These are phyloP conservation scores for Oryzias javanicus DNA, from an alignment of 2,113 vertebrate species.

Conservation along the genomic window DNA sequence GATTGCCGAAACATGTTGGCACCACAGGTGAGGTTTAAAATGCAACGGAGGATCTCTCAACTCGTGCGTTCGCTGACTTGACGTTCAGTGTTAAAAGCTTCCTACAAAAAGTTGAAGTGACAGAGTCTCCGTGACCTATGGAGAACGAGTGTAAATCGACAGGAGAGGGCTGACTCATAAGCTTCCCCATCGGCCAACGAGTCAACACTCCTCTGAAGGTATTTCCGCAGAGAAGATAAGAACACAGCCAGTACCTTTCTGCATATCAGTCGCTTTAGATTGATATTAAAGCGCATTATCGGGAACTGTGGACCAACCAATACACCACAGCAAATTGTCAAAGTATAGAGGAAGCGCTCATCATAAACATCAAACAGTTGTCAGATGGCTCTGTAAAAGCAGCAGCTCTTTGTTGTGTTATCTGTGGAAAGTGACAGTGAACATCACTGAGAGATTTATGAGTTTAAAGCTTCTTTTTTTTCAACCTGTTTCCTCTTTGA, in stretches of 20 bases:
- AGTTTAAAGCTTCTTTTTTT: constrained; percentile 50
- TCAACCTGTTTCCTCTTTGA: constrained; percentile 25
- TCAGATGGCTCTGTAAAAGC: constrained; percentile 17
- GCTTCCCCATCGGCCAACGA: constrained; percentile 32
- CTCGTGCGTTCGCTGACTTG: no score
- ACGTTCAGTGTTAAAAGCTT: no score
- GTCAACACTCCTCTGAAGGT: constrained; percentile 40
- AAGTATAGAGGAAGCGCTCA: constrained; percentile 36
- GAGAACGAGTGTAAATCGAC: no score
- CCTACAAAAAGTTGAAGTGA: no score
- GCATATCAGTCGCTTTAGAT: constrained; percentile 39
- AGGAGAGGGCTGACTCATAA: constrained; percentile 18
- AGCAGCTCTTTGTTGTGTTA: constrained; percentile 21
- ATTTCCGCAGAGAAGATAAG: constrained; percentile 29
- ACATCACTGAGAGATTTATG: constrained; percentile 47
- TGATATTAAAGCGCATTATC: constrained; percentile 24
- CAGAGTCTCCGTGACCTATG: no score
- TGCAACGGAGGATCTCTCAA: no score
- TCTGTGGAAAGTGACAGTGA: constrained; percentile 24
- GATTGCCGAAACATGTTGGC: no score
- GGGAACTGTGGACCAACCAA: constrained; percentile 25
- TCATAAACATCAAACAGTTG: constrained; percentile 7
- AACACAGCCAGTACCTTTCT: constrained; percentile 1
- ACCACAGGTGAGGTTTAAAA: no score
- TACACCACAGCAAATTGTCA: constrained; percentile 38